phyloP scores from a whole-genome alignment of 2,797 vertebrate species.

The Protonibea diacanthus region DNA sequence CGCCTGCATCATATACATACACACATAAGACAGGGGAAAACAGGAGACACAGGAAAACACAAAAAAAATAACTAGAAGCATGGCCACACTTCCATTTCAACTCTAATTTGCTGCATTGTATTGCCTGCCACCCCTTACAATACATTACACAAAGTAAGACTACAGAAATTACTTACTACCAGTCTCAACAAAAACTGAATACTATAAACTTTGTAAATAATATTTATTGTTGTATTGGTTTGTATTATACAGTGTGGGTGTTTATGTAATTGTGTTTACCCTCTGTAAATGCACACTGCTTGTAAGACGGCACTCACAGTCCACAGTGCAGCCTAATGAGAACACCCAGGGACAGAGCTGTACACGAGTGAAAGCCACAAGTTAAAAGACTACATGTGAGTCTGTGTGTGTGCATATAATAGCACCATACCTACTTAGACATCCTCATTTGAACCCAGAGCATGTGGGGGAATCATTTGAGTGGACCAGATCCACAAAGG shows the following conservation, averaged over 20 bases:
- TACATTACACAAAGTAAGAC: background rate
- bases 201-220: slow-evolving; percentile 4
- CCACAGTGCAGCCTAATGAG: slow-evolving; percentile 77
- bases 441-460: slow-evolving; percentile 63
- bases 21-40: no score
- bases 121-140: background rate
- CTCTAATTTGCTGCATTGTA: background rate
- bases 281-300: slow-evolving; percentile 20
- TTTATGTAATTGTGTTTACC: slow-evolving; percentile 26
- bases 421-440: slow-evolving; percentile 16
- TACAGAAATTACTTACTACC: slow-evolving; percentile 1
- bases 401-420: slow-evolving; percentile 42
- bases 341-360: slow-evolving; percentile 76
- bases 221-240: slow-evolving; percentile 13
- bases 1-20: no score
- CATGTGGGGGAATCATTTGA: slow-evolving; percentile 44
- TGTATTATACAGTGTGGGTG: slow-evolving; percentile 16
- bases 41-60: no score
- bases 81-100: background rate
- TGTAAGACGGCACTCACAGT: slow-evolving; percentile 56
- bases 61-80: no score
- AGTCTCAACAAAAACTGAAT: slow-evolving; percentile 7
- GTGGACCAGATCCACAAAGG: slow-evolving; percentile 48
- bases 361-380: slow-evolving; percentile 40
- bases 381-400: slow-evolving; percentile 39